These are phyloP conservation scores for Drosophila persimilis DNA, from an alignment of 1,140 invertebrate species.

Conservation along the genomic window DNA sequence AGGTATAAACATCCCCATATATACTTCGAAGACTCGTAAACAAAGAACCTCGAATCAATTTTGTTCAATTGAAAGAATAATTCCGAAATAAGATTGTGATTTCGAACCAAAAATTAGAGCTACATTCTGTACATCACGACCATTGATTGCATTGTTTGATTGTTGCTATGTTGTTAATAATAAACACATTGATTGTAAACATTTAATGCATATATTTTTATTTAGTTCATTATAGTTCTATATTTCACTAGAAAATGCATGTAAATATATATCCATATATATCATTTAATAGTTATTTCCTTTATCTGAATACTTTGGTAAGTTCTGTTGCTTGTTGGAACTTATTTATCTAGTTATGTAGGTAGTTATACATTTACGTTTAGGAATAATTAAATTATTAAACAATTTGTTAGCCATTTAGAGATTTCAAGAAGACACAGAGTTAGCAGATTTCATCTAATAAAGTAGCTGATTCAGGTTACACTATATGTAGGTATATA, in stretches of 20 bases:
- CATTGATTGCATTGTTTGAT: no score
- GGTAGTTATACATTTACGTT: constrained; percentile 5
- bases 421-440: constrained; percentile 67
- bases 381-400: constrained; percentile 42
- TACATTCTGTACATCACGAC: no score
- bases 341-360: constrained; percentile 47
- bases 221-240: constrained; percentile 45
- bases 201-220: constrained; percentile 57
- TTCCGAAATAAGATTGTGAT: no score
- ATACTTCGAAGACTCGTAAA: no score
- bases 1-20: no score
- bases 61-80: no score
- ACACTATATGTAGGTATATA: constrained; percentile 17
- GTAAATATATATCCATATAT: constrained; percentile 73
- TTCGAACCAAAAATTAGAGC: no score
- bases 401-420: constrained; percentile 39
- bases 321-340: constrained; percentile 51
- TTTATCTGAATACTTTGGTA: constrained; percentile 74
- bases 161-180: no score
- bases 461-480: constrained; percentile 55
- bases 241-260: constrained; percentile 81
- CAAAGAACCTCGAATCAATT: no score
- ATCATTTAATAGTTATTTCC: constrained; percentile 39
- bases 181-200: constrained; percentile 11
- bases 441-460: constrained; percentile 70